Conservation (phyloP, 2,797 vertebrate genomes). For the Neoniphon sammara region DNA sequence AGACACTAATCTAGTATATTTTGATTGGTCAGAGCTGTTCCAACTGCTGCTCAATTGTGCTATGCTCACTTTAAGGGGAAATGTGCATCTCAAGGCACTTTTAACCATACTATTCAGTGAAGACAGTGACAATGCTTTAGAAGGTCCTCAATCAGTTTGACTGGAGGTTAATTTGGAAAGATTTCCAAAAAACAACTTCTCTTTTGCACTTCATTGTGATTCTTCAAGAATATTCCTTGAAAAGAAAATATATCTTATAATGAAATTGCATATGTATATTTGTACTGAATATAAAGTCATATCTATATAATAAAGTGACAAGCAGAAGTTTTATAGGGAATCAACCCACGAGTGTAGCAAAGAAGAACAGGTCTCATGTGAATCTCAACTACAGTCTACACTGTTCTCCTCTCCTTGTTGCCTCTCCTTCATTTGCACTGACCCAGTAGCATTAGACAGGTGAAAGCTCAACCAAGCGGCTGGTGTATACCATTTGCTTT, state of each 20-base stretch:
- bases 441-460: constrained; percentile 81
- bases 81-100: constrained; percentile 67
- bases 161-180: constrained; percentile 66
- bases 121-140: constrained; percentile 78
- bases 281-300: constrained; percentile 79
- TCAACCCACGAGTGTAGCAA: constrained; percentile 80
- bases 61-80: constrained; percentile 57
- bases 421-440: constrained; percentile 82
- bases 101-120: constrained; percentile 60
- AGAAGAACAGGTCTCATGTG: constrained; percentile 78
- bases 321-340: constrained; percentile 74
- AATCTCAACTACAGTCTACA: constrained; percentile 61
- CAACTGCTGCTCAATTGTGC: constrained; percentile 64
- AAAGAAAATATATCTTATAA: constrained; percentile 80
- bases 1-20: constrained; percentile 38
- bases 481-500: constrained; percentile 54
- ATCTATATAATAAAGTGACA: constrained; percentile 79
- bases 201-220: constrained; percentile 82
- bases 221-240: constrained; percentile 78
- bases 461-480: constrained; percentile 72
- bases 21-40: constrained; percentile 59
- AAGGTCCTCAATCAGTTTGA: constrained; percentile 75
- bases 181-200: constrained; percentile 71
- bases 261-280: constrained; percentile 82
- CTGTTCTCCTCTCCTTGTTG: constrained; percentile 75